Evolutionary conservation across 2,113 vertebrate species (phyloP).

Genomic region (Lasiurus cinereus): DNA sequence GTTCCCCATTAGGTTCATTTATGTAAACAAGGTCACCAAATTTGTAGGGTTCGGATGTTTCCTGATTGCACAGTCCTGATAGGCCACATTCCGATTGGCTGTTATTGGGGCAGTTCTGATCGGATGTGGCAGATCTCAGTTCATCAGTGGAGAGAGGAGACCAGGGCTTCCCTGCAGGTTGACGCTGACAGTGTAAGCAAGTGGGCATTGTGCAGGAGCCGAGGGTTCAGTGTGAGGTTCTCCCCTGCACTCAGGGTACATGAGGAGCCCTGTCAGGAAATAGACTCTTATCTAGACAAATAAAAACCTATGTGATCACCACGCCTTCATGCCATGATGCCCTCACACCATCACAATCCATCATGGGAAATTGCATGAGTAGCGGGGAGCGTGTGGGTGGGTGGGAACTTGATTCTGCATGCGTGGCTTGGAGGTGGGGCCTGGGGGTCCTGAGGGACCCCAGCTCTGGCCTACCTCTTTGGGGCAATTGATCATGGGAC

Average conservation of each 20-base stretch:
- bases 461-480: too few relatives aligned
- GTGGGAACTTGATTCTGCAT: too few relatives aligned
- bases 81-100: not conserved
- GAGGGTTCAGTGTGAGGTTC: not conserved
- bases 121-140: not conserved
- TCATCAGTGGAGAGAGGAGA: not conserved
- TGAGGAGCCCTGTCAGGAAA: not conserved
- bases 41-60: not conserved
- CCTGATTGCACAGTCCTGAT: not conserved
- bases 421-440: too few relatives aligned
- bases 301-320: too few relatives aligned
- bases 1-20: not conserved
- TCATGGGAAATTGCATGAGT: rapidly evolving
- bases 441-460: too few relatives aligned
- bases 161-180: not conserved
- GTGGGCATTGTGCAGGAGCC: not conserved
- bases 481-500: too few relatives aligned
- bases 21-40: not conserved
- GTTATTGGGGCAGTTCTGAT: not conserved
- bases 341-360: too few relatives aligned
- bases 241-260: too few relatives aligned
- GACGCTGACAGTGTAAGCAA: not conserved
- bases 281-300: not conserved
- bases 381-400: too few relatives aligned
- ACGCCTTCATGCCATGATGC: too few relatives aligned